Evolutionary conservation across 1,140 invertebrate species (phyloP), one percentile per base, ranked within the genome.

Genomic region (Saxidomus purpurata): DNA sequence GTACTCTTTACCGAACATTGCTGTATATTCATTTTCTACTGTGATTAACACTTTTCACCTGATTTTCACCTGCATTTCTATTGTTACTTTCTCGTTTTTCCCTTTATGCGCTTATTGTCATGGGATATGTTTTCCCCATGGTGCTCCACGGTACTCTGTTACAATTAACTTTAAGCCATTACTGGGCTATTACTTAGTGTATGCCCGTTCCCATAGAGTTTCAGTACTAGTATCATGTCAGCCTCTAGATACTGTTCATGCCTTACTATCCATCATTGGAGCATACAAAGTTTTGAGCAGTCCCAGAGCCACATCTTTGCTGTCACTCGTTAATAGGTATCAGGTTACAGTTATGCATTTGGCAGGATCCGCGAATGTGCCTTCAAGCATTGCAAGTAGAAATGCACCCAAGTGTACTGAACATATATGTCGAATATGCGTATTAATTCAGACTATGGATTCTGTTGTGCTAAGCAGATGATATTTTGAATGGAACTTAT

Each of bases 321-420:
- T 92, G 19, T 92, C 90, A 2, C 59, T 59, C 3, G 83, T 84
- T 1, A 90, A 85, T 74, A 47, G 77, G 13, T 89, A 89, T 38
- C 55, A 87, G 17, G 80, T 71, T 28, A 63, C 43, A 17, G 47
- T 89, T 1, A 59, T 28, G 19, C 52, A 47, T 17, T 90, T 91
- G 34, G 74, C 84, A 2, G 79, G n/a, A n/a, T n/a, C n/a, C n/a
- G n/a, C n/a, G n/a, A n/a, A n/a, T n/a, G n/a, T n/a, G n/a, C n/a
- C n/a, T 15, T 88, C 89, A 22, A 87, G 89, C 59, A 90, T 92
- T 86, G 83, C 90, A 1, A 92, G 90, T 69, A 13, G 87, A n/a
- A 90, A 89, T 69, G 89, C 91, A 22, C 1, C 82, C 28, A 40
- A 89, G 0, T 90, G 80, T 38, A 22, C 34, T 0, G 69, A 89